A percentile compares a stretch with the other conserved stretches of the same genome.
These are phyloP conservation scores for Drosophila auraria DNA, from an alignment of 1,140 invertebrate genomes.

Conservation along the genomic window DNA sequence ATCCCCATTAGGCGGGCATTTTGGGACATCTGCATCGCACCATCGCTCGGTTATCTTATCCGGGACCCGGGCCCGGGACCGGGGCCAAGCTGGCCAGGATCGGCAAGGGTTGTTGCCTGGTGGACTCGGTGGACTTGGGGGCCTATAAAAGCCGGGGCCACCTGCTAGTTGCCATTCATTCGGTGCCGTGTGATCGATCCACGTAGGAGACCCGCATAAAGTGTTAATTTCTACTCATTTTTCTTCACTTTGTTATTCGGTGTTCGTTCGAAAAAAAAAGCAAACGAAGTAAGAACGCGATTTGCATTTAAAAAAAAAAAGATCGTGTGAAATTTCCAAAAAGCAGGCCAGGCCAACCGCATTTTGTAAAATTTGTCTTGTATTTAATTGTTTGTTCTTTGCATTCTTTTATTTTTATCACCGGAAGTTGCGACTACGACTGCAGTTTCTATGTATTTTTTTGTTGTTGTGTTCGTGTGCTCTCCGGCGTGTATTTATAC, in stretches of 20 bases:
- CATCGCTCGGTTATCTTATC: conserved; percentile 71
- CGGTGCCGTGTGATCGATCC: conserved; percentile 56
- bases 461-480: conserved; percentile 36
- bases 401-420: conserved; percentile 31
- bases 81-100: conserved; percentile 63
- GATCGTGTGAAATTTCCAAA: conserved; percentile 70
- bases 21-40: conserved; percentile 57
- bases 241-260: conserved; percentile 5
- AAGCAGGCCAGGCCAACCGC: conserved; percentile 55
- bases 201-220: conserved; percentile 67
- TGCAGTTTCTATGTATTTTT: conserved; percentile 49
- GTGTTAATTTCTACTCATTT: conserved; percentile 56
- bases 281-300: conserved; percentile 44
- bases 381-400: conserved; percentile 29
- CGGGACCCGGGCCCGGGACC: conserved; percentile 1
- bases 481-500: conserved; percentile 30
- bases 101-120: conserved; percentile 35
- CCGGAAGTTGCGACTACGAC: conserved; percentile 60
- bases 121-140: conserved; percentile 1
- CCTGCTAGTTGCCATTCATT: conserved; percentile 75
- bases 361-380: conserved; percentile 45
- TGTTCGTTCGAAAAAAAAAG: conserved; percentile 2
- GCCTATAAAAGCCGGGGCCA: conserved; percentile 69
- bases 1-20: conserved; percentile 66
- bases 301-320: conserved; percentile 66